Conservation (phyloP, 1,140 invertebrate genomes). For the Acromyrmex charruanus region DNA sequence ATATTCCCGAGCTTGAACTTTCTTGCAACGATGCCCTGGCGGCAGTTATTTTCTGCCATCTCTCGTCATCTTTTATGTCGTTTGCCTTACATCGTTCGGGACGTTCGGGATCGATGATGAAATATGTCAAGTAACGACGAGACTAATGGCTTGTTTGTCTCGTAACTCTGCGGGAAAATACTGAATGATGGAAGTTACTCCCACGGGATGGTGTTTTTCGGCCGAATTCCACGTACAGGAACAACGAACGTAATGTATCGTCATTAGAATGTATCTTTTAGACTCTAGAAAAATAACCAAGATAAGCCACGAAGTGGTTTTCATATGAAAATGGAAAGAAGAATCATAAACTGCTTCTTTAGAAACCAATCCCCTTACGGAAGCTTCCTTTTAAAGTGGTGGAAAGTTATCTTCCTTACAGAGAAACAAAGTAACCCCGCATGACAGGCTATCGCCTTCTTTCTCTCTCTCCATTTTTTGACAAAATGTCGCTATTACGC, state of each 20-base stretch:
- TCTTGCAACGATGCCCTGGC: conserved; percentile 15
- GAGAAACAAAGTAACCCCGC: conserved; percentile 6
- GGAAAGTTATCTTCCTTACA: not conserved
- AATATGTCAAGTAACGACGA: conserved; percentile 27
- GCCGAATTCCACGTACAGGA: not conserved
- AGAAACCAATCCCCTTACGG: not conserved
- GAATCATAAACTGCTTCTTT: not conserved
- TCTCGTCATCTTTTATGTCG: conserved; percentile 18
- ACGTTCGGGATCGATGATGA: conserved; percentile 8
- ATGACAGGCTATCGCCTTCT: not conserved
- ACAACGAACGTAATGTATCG: conserved; percentile 3
- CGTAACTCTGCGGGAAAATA: conserved; percentile 28
- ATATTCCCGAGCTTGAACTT: not conserved
- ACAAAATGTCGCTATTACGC: conserved; percentile 44
- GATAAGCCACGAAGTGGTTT: not conserved
- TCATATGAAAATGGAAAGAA: not conserved
- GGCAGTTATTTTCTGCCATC: not conserved
- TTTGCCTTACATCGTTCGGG: conserved; percentile 15
- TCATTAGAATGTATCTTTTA: not conserved
- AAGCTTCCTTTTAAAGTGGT: not conserved
- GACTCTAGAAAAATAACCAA: not conserved
- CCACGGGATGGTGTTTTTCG: not conserved
- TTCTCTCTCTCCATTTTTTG: not conserved
- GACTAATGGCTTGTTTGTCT: conserved; percentile 41
- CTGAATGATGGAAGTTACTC: not conserved